Percentiles rank a stretch among this genome's conserved stretches.
phyloP scores from a whole-genome alignment of 1,140 invertebrate species.

The Bathynomus jamesi region DNA sequence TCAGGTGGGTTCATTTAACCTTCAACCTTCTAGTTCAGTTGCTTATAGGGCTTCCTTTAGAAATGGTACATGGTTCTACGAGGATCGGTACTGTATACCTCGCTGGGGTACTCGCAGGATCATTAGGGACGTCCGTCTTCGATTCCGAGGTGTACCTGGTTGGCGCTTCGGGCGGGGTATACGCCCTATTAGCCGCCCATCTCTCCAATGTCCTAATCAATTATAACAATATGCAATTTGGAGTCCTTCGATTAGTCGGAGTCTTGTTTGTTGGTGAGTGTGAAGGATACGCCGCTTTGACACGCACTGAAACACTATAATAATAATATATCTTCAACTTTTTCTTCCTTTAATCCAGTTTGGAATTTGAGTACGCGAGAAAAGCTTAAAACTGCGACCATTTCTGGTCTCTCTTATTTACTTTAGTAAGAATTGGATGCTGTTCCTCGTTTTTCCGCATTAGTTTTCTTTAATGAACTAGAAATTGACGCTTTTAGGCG shows the following conservation, averaged over 20 bases:
- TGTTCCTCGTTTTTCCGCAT: too few species aligned
- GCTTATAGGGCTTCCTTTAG: slow-evolving; percentile 80
- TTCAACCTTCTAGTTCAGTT: slow-evolving; percentile 91
- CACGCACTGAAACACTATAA: not conserved
- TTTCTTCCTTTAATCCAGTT: not conserved
- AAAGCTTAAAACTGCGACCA: too few species aligned
- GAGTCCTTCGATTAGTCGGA: slow-evolving; percentile 76
- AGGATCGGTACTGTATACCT: slow-evolving; percentile 85
- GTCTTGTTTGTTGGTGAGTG: slow-evolving; percentile 82
- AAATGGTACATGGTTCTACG: slow-evolving; percentile 92
- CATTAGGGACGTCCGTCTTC: slow-evolving; percentile 86
- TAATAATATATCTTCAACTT: not conserved
- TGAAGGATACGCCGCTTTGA: not conserved
- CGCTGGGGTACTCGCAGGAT: slow-evolving; percentile 83
- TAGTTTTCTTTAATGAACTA: too few species aligned
- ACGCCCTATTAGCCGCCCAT: slow-evolving; percentile 87
- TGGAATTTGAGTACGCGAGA: not conserved
- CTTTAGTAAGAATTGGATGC: too few species aligned
- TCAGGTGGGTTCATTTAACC: slow-evolving; percentile 84
- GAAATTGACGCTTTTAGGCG: too few species aligned
- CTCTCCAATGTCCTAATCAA: slow-evolving; percentile 90
- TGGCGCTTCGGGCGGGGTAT: slow-evolving; percentile 83
- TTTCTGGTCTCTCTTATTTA: too few species aligned
- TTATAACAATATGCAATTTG: slow-evolving; percentile 94
- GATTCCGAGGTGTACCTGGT: slow-evolving; percentile 88